Evolutionary conservation across 2,888 invertebrate genomes (phyloP), one percentile per base, ranked within the genome.

Genomic region (Myopa tessellatipennis): DNA sequence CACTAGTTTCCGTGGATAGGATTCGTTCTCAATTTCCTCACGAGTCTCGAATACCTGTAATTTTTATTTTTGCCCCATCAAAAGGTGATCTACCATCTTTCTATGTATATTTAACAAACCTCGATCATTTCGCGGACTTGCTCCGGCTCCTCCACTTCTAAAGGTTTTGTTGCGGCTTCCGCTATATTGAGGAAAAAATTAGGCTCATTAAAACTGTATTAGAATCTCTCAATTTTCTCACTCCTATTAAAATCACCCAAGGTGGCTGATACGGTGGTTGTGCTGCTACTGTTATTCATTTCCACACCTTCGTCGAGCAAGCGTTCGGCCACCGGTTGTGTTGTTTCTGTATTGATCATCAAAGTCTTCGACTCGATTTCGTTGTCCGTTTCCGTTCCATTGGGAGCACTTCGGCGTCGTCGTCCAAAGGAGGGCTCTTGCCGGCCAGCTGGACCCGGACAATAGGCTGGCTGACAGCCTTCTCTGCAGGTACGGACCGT

Each of bases 61-160:
- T 69, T 63, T 14, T 34, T 14, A 40, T 6, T 52, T 18, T 60
- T 14, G 0, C 8, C 55, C 14, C 40, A 63, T 65, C n/a, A 58
- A 77, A 4, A 50, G 68, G 63, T 73, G 4, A 60, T 55, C 50
- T 18, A 67, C 6, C 45, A 45, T 10, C 10, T 45, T 10, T 45
- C 45, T 38, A 18, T 45, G 36, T 38, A 18, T 1, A 18, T 71
- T 60, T 38, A 34, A 50, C 80, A 82, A 89, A 95, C 96, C 92
- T 96, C 95, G 82, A 96, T 96, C 95, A 96, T 95, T 90, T 96
- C 95, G 81, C 95, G 91, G 50, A 96, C 96, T 87, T 94, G 95
- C 86, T 96, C 96, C 16, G 93, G 92, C 76, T 89, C 88, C 68
- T 90, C 90, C 0, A 79, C 58, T 79, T 83, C 88, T 63, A 82